These are phyloP conservation scores for Tachina grossa DNA, from an alignment of 2,888 invertebrate species.

Conservation along the genomic window DNA sequence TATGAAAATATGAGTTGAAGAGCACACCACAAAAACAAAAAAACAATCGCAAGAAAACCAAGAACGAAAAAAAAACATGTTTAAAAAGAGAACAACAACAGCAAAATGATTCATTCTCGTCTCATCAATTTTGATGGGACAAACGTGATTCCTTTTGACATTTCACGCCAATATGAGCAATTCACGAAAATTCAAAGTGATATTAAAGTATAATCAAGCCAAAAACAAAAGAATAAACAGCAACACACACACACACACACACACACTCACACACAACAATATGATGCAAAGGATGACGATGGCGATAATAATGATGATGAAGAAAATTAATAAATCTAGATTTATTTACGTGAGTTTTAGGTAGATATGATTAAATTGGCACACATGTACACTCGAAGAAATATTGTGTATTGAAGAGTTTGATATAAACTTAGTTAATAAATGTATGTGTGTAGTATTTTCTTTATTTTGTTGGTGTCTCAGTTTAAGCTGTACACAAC, in stretches of 20 bases:
- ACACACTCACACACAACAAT: slow-evolving; percentile 15
- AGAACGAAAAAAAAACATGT: slow-evolving; percentile 10
- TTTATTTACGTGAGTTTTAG: slow-evolving; percentile 52
- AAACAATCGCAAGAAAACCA: neutral
- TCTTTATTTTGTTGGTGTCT: neutral
- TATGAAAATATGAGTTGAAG: slow-evolving; percentile 59
- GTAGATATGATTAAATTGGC: slow-evolving; percentile 11
- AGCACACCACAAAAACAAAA: slow-evolving; percentile 35
- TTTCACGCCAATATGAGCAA: slow-evolving; percentile 73
- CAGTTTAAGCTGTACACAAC: neutral
- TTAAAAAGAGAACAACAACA: slow-evolving; percentile 10
- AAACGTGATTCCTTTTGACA: slow-evolving; percentile 73
- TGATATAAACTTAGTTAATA: neutral
- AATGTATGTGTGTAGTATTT: neutral
- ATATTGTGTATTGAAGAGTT: neutral
- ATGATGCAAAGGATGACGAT: slow-evolving; percentile 17
- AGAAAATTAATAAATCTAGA: slow-evolving; percentile 64
- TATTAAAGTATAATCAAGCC: slow-evolving; percentile 68
- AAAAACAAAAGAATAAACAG: slow-evolving; percentile 60
- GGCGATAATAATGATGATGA: slow-evolving; percentile 49
- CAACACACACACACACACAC: slow-evolving; percentile 20
- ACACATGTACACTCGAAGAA: slow-evolving; percentile 19
- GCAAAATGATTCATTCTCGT: slow-evolving; percentile 71
- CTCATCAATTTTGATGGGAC: slow-evolving; percentile 76
- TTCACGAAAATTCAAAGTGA: slow-evolving; percentile 71